Evolutionary conservation across 1,140 invertebrate genomes (phyloP).

Genomic region (Harpegnathos saltator): DNA sequence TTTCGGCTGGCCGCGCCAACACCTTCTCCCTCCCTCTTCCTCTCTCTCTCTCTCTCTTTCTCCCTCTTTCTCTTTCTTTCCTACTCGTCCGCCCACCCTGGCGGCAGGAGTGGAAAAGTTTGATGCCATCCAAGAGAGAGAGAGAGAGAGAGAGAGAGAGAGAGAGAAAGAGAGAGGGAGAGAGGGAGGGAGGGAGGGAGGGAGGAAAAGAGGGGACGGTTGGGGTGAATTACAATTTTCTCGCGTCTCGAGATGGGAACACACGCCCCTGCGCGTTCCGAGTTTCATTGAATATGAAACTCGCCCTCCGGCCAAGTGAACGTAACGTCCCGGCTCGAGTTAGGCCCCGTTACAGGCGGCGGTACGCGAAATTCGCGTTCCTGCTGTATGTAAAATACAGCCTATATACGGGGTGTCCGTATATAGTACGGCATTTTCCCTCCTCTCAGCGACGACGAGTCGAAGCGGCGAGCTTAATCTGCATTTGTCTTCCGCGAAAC

Average conservation of each 20-base stretch:
- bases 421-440: too few relatives aligned
- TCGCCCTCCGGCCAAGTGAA: constrained; percentile 33
- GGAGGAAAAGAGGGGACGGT: too few relatives aligned
- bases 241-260: constrained; percentile 8
- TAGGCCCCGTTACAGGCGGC: not conserved
- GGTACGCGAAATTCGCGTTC: not conserved
- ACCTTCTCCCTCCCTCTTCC: too few relatives aligned
- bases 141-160: too few relatives aligned
- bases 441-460: too few relatives aligned
- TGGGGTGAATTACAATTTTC: constrained; percentile 32
- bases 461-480: too few relatives aligned
- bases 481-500: too few relatives aligned
- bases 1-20: constrained; percentile 8
- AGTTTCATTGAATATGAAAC: constrained; percentile 46
- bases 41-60: too few relatives aligned
- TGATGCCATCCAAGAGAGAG: not conserved
- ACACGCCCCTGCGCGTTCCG: not conserved
- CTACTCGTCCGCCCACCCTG: too few relatives aligned
- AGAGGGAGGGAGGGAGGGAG: too few relatives aligned
- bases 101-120: constrained; percentile 13
- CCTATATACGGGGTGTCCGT: constrained; percentile 14
- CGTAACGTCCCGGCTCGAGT: not conserved
- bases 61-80: too few relatives aligned
- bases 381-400: constrained; percentile 18
- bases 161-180: too few relatives aligned